Evolutionary conservation across 2,797 vertebrate species (phyloP), one percentile per base, ranked within the genome.

Genomic region (Chelidonichthys spinosus): DNA sequence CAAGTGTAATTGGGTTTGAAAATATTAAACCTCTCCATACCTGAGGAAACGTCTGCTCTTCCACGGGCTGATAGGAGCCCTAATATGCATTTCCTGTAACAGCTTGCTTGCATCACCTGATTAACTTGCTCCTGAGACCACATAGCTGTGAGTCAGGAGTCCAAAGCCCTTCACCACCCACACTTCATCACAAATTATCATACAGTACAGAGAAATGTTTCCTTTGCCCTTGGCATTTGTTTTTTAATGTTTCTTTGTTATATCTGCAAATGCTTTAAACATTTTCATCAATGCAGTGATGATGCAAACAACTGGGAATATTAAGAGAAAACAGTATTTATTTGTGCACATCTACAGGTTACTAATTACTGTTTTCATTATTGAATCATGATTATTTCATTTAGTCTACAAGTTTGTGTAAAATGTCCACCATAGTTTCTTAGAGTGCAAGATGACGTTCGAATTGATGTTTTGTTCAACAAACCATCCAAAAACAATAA

Each of bases 21-120:
- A 83, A 86, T 89, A 93, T 90, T 89, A 90, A 90, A 92, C 79
- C 78, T 86, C 88, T 88, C 80, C 75, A 85, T 90, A 92, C 87
- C 83, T 88, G 90, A 88, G 85, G 76, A 85, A 85, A 87, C 73
- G 60, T 79, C 50, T 77, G 78, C 85, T 84, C 81, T 76, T 86
- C 82, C 69, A 67, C 77, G n/a, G 66, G 75, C 80, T 75, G 63
- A 85, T 87, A 81, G 77, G 53, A 84, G 58, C 63, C 35, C 59
- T 74, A 81, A 90, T 88, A 78, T 85, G 75, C 83, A 85, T 74
- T 79, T 85, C 74, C 80, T 87, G 67, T 73, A 84, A 82, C 84
- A 76, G 71, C 78, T 71, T 58, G 80, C 67, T 71, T 66, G 74
- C 81, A 82, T 84, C 81, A 59, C 60, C 78, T 85, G 85, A 89